Conservation (phyloP, 2,888 invertebrate species). For the Pasiphila rectangulata region DNA sequence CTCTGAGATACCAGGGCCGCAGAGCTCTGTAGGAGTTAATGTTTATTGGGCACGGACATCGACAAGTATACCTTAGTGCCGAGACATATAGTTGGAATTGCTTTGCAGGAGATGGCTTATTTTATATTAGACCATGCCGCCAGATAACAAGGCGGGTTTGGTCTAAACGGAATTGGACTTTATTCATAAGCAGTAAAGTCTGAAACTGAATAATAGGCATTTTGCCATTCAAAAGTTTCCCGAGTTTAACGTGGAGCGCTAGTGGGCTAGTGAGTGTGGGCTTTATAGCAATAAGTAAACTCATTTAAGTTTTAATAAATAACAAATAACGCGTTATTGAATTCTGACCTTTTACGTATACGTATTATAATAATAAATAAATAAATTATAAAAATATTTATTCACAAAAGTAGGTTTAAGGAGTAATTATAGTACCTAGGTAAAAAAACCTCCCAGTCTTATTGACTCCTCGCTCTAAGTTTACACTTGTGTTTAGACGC, state of each 20-base stretch:
- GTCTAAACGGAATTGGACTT: constrained; percentile 41
- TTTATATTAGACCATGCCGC: constrained; percentile 60
- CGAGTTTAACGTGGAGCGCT: constrained; percentile 66
- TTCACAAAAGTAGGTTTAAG: too few species aligned
- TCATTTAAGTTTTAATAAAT: too few species aligned
- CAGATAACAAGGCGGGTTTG: constrained; percentile 56
- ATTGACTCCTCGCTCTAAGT: too few species aligned
- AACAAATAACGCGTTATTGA: too few species aligned
- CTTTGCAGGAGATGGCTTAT: constrained; percentile 27
- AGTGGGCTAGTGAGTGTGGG: constrained; percentile 52
- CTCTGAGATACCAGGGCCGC: constrained; percentile 76
- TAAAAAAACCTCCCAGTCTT: too few species aligned
- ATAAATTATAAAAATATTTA: too few species aligned
- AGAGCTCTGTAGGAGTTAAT: constrained; percentile 74
- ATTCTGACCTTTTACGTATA: too few species aligned
- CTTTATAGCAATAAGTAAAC: not conserved
- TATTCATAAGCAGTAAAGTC: constrained; percentile 30
- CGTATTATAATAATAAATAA: too few species aligned
- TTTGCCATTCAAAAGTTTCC: constrained; percentile 64
- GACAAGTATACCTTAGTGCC: constrained; percentile 37
- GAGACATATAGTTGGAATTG: constrained; percentile 35
- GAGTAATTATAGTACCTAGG: too few species aligned
- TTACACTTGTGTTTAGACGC: too few species aligned
- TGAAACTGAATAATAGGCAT: constrained; percentile 15
- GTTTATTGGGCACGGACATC: constrained; percentile 27